phyloP scores from a whole-genome alignment of 2,113 vertebrate genomes.

The Cyprinodon variegatus region DNA sequence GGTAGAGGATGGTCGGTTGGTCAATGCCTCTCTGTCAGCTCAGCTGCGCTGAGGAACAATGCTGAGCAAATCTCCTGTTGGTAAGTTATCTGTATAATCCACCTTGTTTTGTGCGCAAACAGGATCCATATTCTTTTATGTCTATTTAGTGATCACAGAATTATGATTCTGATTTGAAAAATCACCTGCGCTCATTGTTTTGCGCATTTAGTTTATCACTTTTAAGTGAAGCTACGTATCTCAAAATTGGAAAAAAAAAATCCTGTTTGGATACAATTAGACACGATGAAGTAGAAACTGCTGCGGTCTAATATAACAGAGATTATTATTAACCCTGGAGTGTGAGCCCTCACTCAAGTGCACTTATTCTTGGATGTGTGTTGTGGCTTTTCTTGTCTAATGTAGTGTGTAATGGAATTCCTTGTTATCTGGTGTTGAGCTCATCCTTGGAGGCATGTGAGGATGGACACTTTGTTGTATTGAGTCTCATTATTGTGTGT shows the following conservation, averaged over 20 bases:
- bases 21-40: slow-evolving; percentile 47
- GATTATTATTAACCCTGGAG: slow-evolving; percentile 40
- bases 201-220: background rate
- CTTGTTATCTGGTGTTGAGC: slow-evolving; percentile 57
- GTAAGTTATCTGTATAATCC: slow-evolving; percentile 43
- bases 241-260: background rate
- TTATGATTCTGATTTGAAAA: background rate
- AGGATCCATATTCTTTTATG: background rate
- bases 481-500: slow-evolving; percentile 2
- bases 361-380: slow-evolving; percentile 51
- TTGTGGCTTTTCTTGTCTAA: slow-evolving; percentile 66
- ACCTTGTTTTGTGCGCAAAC: background rate
- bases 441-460: slow-evolving; percentile 32
- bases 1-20: slow-evolving; percentile 39
- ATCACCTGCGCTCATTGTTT: background rate
- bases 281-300: background rate
- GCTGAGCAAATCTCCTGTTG: slow-evolving; percentile 57
- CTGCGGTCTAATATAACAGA: slow-evolving; percentile 2
- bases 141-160: background rate
- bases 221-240: background rate
- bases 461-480: slow-evolving; percentile 26
- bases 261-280: background rate
- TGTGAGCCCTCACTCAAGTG: slow-evolving; percentile 23
- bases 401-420: slow-evolving; percentile 72
- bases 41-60: slow-evolving; percentile 62